Conservation (phyloP, 2,113 vertebrate genomes). For the Thymallus thymallus region DNA sequence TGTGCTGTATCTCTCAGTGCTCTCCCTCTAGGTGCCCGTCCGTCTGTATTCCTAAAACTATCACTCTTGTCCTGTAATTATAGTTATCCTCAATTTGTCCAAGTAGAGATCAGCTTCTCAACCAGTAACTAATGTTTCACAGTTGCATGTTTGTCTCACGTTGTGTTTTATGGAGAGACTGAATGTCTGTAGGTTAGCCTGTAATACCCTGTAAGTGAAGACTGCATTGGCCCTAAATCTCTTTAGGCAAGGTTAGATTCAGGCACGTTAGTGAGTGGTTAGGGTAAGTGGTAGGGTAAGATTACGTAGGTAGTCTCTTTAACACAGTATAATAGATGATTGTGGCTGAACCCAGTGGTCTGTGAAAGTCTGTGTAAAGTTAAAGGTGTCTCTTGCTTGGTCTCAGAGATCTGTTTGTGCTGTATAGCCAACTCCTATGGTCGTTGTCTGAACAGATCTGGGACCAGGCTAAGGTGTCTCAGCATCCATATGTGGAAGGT, state of each 20-base stretch:
- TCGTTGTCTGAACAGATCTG: no score
- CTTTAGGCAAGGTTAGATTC: background rate
- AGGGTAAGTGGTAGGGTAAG: background rate
- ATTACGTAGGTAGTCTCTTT: no score
- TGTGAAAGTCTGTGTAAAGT: background rate
- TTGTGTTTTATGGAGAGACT: background rate
- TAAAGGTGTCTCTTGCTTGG: background rate
- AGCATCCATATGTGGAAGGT: background rate
- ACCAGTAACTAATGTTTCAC: constrained; percentile 21
- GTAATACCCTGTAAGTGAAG: background rate
- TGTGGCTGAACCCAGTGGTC: background rate
- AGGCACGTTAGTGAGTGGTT: background rate
- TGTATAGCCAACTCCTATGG: no score
- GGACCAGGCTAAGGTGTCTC: no score
- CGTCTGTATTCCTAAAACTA: constrained; percentile 30
- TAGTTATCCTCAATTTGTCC: constrained; percentile 42
- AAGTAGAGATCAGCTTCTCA: constrained; percentile 13
- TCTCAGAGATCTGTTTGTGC: no score
- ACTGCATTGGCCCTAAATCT: background rate
- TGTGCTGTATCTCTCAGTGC: background rate
- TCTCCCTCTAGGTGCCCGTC: constrained; percentile 10
- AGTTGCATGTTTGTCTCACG: background rate
- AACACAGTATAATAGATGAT: no score
- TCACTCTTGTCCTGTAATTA: constrained; percentile 24
- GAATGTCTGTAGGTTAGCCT: constrained; percentile 3